These are phyloP conservation scores for Glyphotaelius pellucidus DNA, from an alignment of 2,888 invertebrate species.

Conservation along the genomic window DNA sequence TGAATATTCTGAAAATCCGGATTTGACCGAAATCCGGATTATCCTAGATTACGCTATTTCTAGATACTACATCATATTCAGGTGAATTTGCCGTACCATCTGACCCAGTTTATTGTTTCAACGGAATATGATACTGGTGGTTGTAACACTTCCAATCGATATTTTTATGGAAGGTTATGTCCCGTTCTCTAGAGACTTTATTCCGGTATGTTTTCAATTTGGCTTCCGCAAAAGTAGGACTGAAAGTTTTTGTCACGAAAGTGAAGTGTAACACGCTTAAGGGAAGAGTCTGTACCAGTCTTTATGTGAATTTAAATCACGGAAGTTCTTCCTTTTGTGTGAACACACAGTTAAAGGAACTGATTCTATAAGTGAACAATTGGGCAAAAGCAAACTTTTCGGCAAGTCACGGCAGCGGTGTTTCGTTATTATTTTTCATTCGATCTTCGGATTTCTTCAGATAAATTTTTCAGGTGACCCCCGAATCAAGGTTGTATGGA, in stretches of 20 bases:
- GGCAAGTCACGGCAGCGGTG: neutral
- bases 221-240: neutral
- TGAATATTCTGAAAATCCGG: too few relatives aligned
- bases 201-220: neutral
- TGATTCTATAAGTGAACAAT: neutral
- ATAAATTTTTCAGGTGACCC: neutral
- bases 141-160: slow-evolving; percentile 11
- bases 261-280: slow-evolving; percentile 2
- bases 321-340: neutral
- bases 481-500: neutral
- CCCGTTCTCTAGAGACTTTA: neutral
- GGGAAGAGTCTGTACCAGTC: neutral
- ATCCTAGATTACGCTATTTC: too few relatives aligned
- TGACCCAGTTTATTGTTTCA: slow-evolving; percentile 35
- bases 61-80: neutral
- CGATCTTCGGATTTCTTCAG: neutral
- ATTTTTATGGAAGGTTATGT: slow-evolving; percentile 26
- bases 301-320: neutral
- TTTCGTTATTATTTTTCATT: neutral
- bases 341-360: neutral
- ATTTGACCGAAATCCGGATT: too few relatives aligned
- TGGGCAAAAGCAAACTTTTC: neutral
- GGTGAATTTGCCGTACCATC: neutral
- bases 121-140: neutral
- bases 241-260: neutral